A percentile compares a stretch with the other conserved stretches of the same genome.
These are phyloP conservation scores for Pseudomyrmex concolor DNA, from an alignment of 1,140 invertebrate species.

Conservation along the genomic window DNA sequence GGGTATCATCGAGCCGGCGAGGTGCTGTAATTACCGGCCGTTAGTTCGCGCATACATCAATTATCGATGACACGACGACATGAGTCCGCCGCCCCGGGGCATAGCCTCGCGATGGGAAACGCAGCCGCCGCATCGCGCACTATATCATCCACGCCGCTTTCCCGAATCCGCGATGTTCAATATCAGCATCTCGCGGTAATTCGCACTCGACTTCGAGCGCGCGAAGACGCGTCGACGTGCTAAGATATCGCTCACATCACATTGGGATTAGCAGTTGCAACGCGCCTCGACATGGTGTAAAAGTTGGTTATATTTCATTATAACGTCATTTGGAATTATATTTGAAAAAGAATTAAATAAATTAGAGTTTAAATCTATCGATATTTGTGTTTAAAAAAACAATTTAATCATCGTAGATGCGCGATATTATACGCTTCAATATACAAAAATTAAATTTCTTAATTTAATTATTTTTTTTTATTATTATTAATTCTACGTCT, in stretches of 20 bases:
- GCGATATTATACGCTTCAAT: too few species aligned
- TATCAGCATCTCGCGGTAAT: constrained; percentile 49
- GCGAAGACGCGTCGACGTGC: background rate
- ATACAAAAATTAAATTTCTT: too few species aligned
- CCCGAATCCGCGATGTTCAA: constrained; percentile 38
- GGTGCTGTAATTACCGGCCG: constrained; percentile 78
- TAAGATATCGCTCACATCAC: constrained; percentile 2
- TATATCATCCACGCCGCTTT: constrained; percentile 54
- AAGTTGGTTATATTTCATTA: too few species aligned
- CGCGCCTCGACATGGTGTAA: too few species aligned
- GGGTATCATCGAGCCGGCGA: constrained; percentile 76
- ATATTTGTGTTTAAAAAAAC: too few species aligned
- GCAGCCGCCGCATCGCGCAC: constrained; percentile 28
- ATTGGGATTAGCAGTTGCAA: background rate
- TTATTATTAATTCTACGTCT: too few species aligned
- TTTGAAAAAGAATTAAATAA: too few species aligned
- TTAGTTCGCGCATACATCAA: constrained; percentile 83
- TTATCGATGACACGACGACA: constrained; percentile 82
- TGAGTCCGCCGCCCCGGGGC: constrained; percentile 74
- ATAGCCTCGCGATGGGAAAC: constrained; percentile 70
- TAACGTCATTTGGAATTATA: too few species aligned
- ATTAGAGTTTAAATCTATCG: too few species aligned
- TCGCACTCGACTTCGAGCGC: background rate
- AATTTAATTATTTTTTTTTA: too few species aligned
- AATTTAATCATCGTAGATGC: too few species aligned